Base-by-base conservation (phyloP, 1,140 invertebrate species). In the Tribolium castaneum region DNA sequence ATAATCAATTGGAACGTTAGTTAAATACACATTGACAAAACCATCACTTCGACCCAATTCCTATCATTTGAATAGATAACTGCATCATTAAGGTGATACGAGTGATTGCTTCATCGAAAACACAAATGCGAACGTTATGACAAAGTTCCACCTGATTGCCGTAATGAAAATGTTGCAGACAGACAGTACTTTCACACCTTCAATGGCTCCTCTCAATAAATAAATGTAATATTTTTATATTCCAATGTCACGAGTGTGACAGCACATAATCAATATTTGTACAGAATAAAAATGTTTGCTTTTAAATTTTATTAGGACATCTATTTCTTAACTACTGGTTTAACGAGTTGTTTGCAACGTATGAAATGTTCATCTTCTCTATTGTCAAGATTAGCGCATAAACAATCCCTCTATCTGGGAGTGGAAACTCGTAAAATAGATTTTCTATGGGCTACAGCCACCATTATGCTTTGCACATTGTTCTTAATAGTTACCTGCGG, bases 341-440 rank as follows among this genome's bases (percentile, higher is more conserved):
- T 74, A 74, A 74, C 71, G 49, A 74, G 71, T 74, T 74, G 71
- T 74, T 74, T 74, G 71, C 71, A 54, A 74, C 71, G 14, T 51
- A 74, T 74, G 50, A 74, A 52, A 51, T 74, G 71, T 35, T 74
- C 71, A 74, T 74, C 71, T 74, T 51, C 49, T 30, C 66, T 71
- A 45, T 71, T 71, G 35, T 71, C 66, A 71, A 49, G 66, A 74
- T 74, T 34, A 54, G 49, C 49, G 49, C 52, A 54, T 62, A 62
- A 62, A 62, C 56, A 62, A 62, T 74, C 49, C 52, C 22, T 54
- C 49, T 52, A 35, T 39, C 75, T 76, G 75, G 75, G 75, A 66
- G 75, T 76, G 75, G 75, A 76, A 76, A 76, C 75, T 70, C 75
- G 54, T 76, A 76, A 76, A 76, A 52, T 76, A 49, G 50, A 76